Evolutionary conservation across 92 coral and sea anemone genomes (phyloP).

Genomic region (Epizoanthus rinbou): DNA sequence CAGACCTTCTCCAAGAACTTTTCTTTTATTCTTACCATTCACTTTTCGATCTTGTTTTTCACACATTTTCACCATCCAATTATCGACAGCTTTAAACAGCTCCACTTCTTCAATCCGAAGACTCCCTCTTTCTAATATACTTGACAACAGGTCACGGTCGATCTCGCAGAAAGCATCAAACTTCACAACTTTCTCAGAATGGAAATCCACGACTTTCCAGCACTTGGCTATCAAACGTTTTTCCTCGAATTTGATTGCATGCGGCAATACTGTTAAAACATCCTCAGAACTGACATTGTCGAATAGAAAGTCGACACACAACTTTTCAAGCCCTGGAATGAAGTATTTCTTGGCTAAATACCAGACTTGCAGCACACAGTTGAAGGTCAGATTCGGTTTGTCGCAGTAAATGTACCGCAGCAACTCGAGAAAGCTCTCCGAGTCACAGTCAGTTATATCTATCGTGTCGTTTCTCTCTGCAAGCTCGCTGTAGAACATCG

Average conservation of each 20-base stretch:
- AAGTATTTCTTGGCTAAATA: background rate
- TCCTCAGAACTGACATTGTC: background rate
- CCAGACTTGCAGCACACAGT: background rate
- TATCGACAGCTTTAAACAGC: too few species aligned
- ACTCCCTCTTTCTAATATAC: too few species aligned
- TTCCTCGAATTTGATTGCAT: background rate
- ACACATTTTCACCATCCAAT: too few species aligned
- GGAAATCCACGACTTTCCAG: background rate
- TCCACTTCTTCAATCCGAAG: too few species aligned
- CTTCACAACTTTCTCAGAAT: background rate
- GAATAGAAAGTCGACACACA: background rate
- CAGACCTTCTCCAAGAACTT: too few species aligned
- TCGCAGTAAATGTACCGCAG: constrained; percentile 1
- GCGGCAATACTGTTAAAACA: background rate
- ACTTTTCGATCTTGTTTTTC: too few species aligned
- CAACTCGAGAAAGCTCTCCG: constrained; percentile 4
- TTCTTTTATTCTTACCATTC: too few species aligned
- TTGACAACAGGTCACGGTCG: background rate
- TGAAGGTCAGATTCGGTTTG: background rate
- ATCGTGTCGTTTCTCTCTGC: background rate
- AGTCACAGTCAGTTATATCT: background rate
- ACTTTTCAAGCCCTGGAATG: background rate
- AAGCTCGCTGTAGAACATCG: background rate
- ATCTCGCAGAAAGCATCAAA: background rate
- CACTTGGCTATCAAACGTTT: background rate